phyloP scores from a whole-genome alignment of 2,797 vertebrate species.

The Uromys caudimaculatus region DNA sequence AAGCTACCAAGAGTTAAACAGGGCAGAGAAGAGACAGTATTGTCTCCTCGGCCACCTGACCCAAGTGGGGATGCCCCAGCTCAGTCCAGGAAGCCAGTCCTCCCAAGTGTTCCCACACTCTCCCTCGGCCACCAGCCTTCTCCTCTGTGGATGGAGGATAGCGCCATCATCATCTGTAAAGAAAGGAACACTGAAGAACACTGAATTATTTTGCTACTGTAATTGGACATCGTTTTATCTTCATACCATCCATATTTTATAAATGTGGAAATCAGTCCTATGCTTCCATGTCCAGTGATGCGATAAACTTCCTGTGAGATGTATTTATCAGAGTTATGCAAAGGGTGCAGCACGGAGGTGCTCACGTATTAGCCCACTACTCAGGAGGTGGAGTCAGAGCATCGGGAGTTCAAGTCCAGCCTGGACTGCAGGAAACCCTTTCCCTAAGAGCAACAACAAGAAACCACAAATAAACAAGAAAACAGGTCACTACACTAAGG shows the following conservation, averaged over 20 bases:
- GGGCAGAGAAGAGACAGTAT: not conserved
- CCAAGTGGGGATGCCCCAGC: too few species aligned
- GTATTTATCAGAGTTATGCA: not conserved
- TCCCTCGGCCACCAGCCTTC: not conserved
- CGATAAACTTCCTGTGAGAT: not conserved
- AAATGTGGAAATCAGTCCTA: too few species aligned
- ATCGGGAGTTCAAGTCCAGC: not conserved
- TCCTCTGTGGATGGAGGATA: accelerated
- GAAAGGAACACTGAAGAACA: not conserved
- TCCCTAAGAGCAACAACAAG: not conserved
- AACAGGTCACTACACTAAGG: not conserved
- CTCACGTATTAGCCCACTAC: not conserved
- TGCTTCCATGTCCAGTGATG: not conserved
- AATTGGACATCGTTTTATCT: not conserved
- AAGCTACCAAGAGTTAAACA: not conserved
- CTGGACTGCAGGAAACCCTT: not conserved
- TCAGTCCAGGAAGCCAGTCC: not conserved
- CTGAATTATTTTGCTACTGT: not conserved
- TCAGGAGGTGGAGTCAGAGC: not conserved
- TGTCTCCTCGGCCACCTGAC: not conserved
- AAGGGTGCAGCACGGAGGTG: not conserved
- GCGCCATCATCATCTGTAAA: not conserved
- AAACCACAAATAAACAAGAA: not conserved
- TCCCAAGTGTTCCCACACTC: accelerated
- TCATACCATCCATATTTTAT: not conserved